phyloP scores from a whole-genome alignment of 1,140 invertebrate species.

The Oryzaephilus surinamensis region DNA sequence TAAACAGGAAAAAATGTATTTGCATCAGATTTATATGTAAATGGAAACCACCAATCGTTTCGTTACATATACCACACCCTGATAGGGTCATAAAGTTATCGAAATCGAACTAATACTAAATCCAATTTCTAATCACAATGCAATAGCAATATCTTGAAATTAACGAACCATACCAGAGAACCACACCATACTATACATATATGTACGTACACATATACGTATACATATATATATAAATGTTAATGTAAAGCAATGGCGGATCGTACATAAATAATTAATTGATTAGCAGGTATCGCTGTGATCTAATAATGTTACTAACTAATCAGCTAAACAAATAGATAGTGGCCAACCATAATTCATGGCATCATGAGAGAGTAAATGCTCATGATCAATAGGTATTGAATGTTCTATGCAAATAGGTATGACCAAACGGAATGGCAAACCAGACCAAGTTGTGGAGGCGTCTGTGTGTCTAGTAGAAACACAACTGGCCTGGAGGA shows the following conservation, averaged over 20 bases:
- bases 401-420: conserved; percentile 33
- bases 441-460: conserved; percentile 13
- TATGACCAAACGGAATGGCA: conserved; percentile 17
- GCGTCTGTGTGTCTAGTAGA: conserved; percentile 13
- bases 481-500: conserved; percentile 14
- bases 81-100: no score
- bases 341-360: conserved; percentile 37
- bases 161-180: no score
- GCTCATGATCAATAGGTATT: conserved; percentile 34
- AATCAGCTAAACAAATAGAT: conserved; percentile 39
- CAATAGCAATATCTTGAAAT: no score
- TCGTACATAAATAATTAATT: conserved; percentile 38
- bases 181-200: no score
- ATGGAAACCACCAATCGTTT: no score
- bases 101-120: no score
- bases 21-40: no score
- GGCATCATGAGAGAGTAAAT: conserved; percentile 32
- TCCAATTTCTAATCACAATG: no score
- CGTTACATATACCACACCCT: no score
- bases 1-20: no score
- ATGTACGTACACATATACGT: no score
- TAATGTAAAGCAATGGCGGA: conserved; percentile 25
- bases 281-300: conserved; percentile 36
- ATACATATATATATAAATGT: no score
- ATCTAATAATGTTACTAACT: conserved; percentile 38